Conservation (phyloP, 2,113 vertebrate genomes). For the Gambusia affinis region DNA sequence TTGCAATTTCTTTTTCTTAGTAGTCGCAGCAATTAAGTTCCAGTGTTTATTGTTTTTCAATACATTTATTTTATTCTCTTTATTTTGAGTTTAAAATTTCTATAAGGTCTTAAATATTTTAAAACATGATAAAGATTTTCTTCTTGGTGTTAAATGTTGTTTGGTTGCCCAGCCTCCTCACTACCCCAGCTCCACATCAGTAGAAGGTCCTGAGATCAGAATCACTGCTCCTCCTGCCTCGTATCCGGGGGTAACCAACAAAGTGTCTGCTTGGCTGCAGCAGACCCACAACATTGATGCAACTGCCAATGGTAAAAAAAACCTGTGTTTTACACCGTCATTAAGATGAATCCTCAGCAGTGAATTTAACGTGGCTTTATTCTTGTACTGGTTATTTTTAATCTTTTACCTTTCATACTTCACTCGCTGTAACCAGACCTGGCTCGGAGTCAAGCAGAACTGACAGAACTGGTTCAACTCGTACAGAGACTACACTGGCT, state of each 20-base stretch:
- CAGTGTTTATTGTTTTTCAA: no score
- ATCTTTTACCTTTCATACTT: background rate
- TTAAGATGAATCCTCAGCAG: no score
- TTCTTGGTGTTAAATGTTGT: background rate
- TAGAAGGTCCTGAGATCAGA: conserved; percentile 36
- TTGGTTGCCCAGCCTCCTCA: conserved; percentile 36
- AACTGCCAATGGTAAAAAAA: conserved; percentile 83
- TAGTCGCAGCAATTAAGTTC: no score
- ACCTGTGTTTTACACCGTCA: background rate
- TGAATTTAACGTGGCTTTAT: no score
- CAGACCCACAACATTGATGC: conserved; percentile 85
- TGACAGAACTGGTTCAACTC: conserved; percentile 85
- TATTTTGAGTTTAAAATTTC: no score
- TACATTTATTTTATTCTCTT: no score
- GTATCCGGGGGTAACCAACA: conserved; percentile 69
- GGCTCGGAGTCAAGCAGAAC: conserved; percentile 83
- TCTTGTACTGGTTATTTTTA: no score
- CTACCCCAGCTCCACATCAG: conserved; percentile 60
- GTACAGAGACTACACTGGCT: conserved; percentile 87
- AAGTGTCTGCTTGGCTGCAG: conserved; percentile 89
- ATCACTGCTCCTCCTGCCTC: conserved; percentile 25
- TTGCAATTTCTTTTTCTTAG: no score
- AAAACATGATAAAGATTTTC: no score
- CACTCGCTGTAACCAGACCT: conserved; percentile 77
- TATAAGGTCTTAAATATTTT: no score